These are phyloP conservation scores for Okamejei kenojei DNA, from an alignment of 2,797 vertebrate genomes.

Conservation along the genomic window DNA sequence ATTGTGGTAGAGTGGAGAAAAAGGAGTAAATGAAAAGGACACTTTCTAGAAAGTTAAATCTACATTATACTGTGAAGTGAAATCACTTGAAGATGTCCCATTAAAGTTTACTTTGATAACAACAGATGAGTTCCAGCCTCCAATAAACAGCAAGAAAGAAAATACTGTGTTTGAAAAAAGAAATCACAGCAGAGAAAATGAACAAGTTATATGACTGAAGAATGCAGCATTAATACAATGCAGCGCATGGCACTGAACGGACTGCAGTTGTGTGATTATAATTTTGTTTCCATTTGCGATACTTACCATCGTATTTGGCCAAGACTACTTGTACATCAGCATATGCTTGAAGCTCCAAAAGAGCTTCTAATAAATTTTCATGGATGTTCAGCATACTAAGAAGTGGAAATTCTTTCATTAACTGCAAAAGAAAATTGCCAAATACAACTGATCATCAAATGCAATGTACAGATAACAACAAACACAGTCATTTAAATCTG, in stretches of 20 bases:
- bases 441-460: slow-evolving; percentile 16
- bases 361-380: slow-evolving; percentile 92
- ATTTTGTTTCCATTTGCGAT: neutral
- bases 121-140: neutral
- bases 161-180: neutral
- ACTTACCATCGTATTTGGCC: slow-evolving; percentile 94
- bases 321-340: slow-evolving; percentile 97
- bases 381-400: slow-evolving; percentile 98
- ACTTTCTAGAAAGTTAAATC: neutral
- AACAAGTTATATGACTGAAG: no score
- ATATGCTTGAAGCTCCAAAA: slow-evolving; percentile 93
- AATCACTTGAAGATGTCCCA: neutral
- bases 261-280: neutral
- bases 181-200: neutral
- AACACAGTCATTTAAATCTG: neutral
- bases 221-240: no score
- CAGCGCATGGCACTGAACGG: neutral
- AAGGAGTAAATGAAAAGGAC: neutral
- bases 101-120: neutral
- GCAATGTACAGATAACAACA: neutral
- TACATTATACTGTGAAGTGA: neutral
- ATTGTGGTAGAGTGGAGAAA: neutral
- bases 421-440: slow-evolving; percentile 56
- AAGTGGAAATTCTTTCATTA: slow-evolving; percentile 98
- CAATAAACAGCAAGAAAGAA: neutral